These are phyloP conservation scores for Sarcophaga peregrina DNA, from an alignment of 1,140 invertebrate genomes.

Conservation along the genomic window DNA sequence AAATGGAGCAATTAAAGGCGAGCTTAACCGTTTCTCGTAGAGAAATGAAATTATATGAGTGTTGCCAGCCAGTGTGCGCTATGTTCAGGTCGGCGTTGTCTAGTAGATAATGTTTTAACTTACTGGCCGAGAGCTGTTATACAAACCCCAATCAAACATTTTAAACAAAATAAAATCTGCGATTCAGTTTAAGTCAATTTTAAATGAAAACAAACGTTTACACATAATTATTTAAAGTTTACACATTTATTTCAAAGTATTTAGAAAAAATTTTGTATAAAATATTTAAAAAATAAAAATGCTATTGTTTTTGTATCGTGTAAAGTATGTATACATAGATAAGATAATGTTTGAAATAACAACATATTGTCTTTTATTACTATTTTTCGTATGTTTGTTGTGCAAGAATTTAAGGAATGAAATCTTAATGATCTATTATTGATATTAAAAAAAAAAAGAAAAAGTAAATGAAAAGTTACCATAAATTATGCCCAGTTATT, in stretches of 20 bases:
- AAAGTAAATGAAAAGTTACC: not conserved
- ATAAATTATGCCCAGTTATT: conserved; percentile 20
- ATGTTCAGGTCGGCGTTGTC: too few relatives aligned
- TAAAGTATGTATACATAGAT: not conserved
- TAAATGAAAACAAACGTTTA: too few relatives aligned
- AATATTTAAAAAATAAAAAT: not conserved
- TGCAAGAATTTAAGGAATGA: not conserved
- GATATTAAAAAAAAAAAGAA: too few relatives aligned
- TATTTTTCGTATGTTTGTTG: not conserved
- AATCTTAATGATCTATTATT: not conserved
- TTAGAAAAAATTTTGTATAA: conserved; percentile 4
- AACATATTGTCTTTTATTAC: not conserved
- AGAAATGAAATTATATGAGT: too few relatives aligned
- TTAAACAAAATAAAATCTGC: too few relatives aligned
- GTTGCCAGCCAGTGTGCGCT: too few relatives aligned
- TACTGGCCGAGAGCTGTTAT: too few relatives aligned
- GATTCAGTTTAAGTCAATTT: too few relatives aligned
- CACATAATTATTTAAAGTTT: not conserved
- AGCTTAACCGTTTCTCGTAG: too few relatives aligned
- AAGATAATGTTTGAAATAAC: conserved; percentile 1
- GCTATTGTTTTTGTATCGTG: not conserved
- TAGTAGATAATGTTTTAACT: too few relatives aligned
- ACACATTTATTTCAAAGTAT: conserved; percentile 4
- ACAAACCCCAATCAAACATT: too few relatives aligned
- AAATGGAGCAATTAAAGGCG: too few relatives aligned